phyloP scores from a whole-genome alignment of 1,140 invertebrate genomes.

The Tetranychus cinnabarinus region DNA sequence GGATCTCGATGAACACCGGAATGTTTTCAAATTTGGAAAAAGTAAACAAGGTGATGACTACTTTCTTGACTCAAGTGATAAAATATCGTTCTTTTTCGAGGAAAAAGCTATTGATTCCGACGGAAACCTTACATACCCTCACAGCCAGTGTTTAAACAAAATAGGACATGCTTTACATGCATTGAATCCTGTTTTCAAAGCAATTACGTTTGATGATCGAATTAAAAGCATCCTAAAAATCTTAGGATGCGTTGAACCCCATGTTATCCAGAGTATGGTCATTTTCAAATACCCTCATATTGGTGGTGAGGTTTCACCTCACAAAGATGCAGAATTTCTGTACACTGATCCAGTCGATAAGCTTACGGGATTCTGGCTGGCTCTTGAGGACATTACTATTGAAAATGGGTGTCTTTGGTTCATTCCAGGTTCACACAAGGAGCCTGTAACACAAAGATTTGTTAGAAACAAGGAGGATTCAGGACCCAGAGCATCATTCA shows the following conservation, averaged over 20 bases:
- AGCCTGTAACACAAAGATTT: constrained; percentile 19
- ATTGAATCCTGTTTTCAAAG: constrained; percentile 52
- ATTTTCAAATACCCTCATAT: constrained; percentile 86
- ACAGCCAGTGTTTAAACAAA: constrained; percentile 43
- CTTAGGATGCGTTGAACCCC: constrained; percentile 48
- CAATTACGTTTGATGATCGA: constrained; percentile 54
- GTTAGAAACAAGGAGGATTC: constrained; percentile 36
- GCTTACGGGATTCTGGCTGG: constrained; percentile 28
- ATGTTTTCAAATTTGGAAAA: constrained; percentile 7
- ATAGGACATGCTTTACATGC: constrained; percentile 79
- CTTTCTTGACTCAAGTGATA: constrained; percentile 74
- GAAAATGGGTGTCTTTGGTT: constrained; percentile 90
- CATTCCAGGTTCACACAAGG: constrained; percentile 54
- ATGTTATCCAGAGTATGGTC: constrained; percentile 84
- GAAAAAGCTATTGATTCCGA: constrained; percentile 40
- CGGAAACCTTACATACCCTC: constrained; percentile 44
- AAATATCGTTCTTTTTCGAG: constrained; percentile 80
- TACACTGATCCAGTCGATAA: constrained; percentile 18
- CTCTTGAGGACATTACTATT: constrained; percentile 29
- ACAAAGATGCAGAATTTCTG: constrained; percentile 53
- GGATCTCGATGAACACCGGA: background rate
- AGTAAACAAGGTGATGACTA: constrained; percentile 27
- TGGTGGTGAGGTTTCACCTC: constrained; percentile 49
- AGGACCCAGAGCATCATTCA: background rate
- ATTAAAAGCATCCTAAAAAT: constrained; percentile 42